Conservation (phyloP, 2,113 vertebrate genomes). For the Synchiropus splendidus region DNA sequence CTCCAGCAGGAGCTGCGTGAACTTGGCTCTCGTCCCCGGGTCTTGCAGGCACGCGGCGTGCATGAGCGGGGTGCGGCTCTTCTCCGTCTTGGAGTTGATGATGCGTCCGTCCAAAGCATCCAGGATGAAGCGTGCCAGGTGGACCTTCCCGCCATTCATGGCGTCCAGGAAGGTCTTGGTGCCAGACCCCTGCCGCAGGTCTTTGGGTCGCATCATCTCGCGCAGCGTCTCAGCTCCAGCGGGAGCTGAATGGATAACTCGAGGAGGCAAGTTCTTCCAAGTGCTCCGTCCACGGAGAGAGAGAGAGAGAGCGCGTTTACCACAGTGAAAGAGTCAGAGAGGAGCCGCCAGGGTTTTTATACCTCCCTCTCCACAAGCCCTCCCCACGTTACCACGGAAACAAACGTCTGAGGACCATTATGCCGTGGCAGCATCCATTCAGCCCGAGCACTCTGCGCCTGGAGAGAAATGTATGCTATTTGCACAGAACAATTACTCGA, state of each 20-base stretch:
- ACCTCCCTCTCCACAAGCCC: constrained; percentile 59
- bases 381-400: constrained; percentile 70
- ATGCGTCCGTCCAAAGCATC: constrained; percentile 82
- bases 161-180: constrained; percentile 83
- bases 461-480: constrained; percentile 60
- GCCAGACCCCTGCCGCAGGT: constrained; percentile 78
- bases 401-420: constrained; percentile 68
- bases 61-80: constrained; percentile 80
- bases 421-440: constrained; percentile 68
- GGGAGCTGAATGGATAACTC: constrained; percentile 3
- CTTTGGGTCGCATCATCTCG: constrained; percentile 80
- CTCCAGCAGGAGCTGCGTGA: constrained; percentile 76
- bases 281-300: constrained; percentile 32
- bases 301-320: constrained; percentile 33
- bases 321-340: constrained; percentile 58
- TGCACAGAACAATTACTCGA: constrained; percentile 63
- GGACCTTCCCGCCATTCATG: constrained; percentile 80
- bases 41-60: constrained; percentile 75
- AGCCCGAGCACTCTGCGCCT: constrained; percentile 55
- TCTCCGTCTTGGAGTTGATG: constrained; percentile 79
- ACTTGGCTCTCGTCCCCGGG: constrained; percentile 65
- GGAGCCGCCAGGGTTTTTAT: constrained; percentile 68
- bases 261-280: constrained; percentile 27
- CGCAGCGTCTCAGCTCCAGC: constrained; percentile 12
- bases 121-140: constrained; percentile 82